Base-by-base conservation (phyloP, 2,797 vertebrate genomes). In the Takifugu ocellatus region DNA sequence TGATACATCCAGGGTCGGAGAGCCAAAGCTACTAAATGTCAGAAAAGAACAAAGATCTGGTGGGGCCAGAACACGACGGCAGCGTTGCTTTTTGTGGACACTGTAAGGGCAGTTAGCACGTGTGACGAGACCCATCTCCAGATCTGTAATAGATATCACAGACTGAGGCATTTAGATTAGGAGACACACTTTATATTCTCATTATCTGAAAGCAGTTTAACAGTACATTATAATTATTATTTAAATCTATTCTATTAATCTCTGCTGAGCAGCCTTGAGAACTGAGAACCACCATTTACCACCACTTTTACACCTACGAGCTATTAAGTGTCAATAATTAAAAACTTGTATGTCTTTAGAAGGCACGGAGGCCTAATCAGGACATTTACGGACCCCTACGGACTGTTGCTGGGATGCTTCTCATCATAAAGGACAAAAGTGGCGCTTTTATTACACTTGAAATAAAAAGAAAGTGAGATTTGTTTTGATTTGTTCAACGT, bases 11-110 rank as follows among this genome's bases (percentile, higher is more conserved):
- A 42, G 53, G 49, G 25, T 74, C 47, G 63, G 56, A 72, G 73
- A 60, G 56, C 51, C 66, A 50, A 65, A 76, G 60, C 72, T 54
- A 59, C 64, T 51, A 68, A 79, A 72, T 69, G 63, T 71, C 70
- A 75, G 72, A 36, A 72, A 77, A 74, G 33, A 31, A 75, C 59
- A 55, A 66, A 77, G 60, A 71, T 79, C 55, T 67, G 17, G 26
- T 29, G 26, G 31, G 53, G 66, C 56, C 70, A 11, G 75, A 74
- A 60, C 29, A 8, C 52, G 51, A 56, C 39, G 49, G 17, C 25
- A 46, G 8, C 29, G 42, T 39, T 55, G 27, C 8, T 25, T 48
- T 39, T 39, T 14, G 14, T 12, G 14, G 36, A 39, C 12, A 39
- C 11, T 39, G 12, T 39, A 46, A 61, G 2, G 29, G 11, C 24